Evolutionary conservation across 2,888 invertebrate genomes (phyloP).

Genomic region (Phytoseiulus persimilis): DNA sequence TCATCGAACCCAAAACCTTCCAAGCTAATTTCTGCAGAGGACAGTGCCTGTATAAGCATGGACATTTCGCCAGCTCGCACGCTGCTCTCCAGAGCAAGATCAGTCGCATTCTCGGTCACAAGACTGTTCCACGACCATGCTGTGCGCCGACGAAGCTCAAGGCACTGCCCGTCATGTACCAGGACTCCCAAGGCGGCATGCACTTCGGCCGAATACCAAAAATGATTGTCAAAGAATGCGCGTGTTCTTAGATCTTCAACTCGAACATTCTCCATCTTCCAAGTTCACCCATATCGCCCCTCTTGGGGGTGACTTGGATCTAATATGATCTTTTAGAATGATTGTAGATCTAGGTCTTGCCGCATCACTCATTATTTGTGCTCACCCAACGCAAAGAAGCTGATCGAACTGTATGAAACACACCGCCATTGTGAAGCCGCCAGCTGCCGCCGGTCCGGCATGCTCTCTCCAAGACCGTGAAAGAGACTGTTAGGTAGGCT

Average conservation of each 20-base stretch:
- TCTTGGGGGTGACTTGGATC: not conserved
- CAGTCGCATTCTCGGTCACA: constrained; percentile 53
- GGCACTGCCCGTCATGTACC: constrained; percentile 61
- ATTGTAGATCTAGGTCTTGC: not conserved
- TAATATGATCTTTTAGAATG: not conserved
- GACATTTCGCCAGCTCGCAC: constrained; percentile 62
- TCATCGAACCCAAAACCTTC: constrained; percentile 62
- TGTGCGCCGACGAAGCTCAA: constrained; percentile 63
- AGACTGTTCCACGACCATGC: constrained; percentile 57
- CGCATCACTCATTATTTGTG: not conserved
- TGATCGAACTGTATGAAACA: not conserved
- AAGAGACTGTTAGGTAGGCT: constrained; percentile 26
- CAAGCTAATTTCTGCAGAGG: constrained; percentile 66
- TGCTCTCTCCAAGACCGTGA: not conserved
- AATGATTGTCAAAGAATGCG: constrained; percentile 64
- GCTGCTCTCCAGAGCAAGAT: constrained; percentile 62
- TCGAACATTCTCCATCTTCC: not conserved
- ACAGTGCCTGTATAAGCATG: constrained; percentile 60
- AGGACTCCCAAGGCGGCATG: constrained; percentile 58
- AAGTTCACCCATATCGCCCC: not conserved
- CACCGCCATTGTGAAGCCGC: not conserved
- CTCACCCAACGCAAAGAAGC: not conserved
- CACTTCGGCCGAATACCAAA: constrained; percentile 63
- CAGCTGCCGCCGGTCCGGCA: not conserved
- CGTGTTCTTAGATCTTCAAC: constrained; percentile 57